Evolutionary conservation across 2,888 invertebrate genomes (phyloP).

Genomic region (Agrochola litura): DNA sequence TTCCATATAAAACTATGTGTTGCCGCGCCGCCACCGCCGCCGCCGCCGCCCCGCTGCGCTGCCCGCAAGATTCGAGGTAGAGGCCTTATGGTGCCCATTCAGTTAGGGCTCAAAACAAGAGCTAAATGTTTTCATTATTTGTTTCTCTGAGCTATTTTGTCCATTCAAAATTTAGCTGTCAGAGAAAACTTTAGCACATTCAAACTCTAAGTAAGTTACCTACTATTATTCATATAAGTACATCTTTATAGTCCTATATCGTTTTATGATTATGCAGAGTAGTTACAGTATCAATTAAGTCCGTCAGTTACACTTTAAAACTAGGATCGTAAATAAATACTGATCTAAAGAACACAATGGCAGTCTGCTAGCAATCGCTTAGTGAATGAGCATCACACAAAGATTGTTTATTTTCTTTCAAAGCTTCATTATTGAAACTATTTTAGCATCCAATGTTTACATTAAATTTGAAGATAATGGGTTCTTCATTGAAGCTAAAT

Average conservation of each 20-base stretch:
- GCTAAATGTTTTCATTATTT: background rate
- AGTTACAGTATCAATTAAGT: constrained; percentile 39
- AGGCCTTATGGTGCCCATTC: background rate
- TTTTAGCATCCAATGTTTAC: constrained; percentile 26
- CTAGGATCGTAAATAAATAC: constrained; percentile 31
- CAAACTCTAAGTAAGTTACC: background rate
- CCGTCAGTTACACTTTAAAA: constrained; percentile 48
- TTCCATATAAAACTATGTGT: too few relatives aligned
- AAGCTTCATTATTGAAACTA: constrained; percentile 17
- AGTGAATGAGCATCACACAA: constrained; percentile 25
- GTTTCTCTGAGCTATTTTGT: background rate
- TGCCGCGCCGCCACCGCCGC: too few relatives aligned
- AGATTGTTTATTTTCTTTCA: constrained; percentile 40
- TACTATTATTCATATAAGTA: background rate
- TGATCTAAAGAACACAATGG: constrained; percentile 22
- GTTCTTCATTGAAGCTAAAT: constrained; percentile 28
- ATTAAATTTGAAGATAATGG: constrained; percentile 25
- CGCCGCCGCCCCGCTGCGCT: too few relatives aligned
- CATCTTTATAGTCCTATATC: constrained; percentile 1
- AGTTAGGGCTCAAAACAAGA: background rate
- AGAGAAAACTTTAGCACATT: background rate
- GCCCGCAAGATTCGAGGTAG: too few relatives aligned
- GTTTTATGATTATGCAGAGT: constrained; percentile 20
- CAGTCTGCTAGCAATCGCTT: constrained; percentile 7
- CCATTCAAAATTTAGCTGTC: background rate